Evolutionary conservation across 2,113 vertebrate genomes (phyloP).

Genomic region (Xerus inauris): DNA sequence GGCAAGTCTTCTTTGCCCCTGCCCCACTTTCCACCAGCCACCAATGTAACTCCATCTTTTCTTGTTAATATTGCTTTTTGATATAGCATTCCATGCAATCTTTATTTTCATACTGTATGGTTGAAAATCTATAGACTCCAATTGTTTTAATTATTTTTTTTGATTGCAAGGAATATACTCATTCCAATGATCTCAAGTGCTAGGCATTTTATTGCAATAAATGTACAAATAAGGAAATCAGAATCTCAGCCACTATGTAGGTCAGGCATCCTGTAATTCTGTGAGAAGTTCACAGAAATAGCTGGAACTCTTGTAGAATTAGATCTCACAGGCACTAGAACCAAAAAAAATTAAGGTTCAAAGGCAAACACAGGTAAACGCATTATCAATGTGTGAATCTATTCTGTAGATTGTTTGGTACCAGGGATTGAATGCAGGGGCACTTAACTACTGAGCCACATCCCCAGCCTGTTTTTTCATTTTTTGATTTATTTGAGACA

Average conservation of each 20-base stretch:
- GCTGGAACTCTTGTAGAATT: background rate
- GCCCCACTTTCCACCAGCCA: background rate
- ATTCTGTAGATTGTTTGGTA: background rate
- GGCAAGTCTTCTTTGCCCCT: background rate
- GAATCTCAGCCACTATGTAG: background rate
- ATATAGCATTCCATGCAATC: background rate
- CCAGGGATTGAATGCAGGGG: no score
- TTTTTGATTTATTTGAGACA: no score
- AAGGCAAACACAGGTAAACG: background rate
- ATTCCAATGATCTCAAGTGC: background rate
- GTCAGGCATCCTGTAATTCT: background rate
- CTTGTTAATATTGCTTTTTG: background rate
- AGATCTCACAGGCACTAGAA: background rate
- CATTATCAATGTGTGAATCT: background rate
- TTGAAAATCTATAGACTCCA: background rate
- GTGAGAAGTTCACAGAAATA: background rate
- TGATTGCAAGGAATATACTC: conserved; percentile 19
- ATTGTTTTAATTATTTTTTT: conserved; percentile 22
- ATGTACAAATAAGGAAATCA: background rate
- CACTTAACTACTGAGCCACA: no score
- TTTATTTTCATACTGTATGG: background rate
- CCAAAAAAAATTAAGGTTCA: background rate
- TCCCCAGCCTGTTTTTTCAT: no score
- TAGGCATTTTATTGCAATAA: background rate
- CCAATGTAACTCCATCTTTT: background rate